Base-by-base conservation (phyloP, 2,888 invertebrate species). In the Plemyria rubiginata region DNA sequence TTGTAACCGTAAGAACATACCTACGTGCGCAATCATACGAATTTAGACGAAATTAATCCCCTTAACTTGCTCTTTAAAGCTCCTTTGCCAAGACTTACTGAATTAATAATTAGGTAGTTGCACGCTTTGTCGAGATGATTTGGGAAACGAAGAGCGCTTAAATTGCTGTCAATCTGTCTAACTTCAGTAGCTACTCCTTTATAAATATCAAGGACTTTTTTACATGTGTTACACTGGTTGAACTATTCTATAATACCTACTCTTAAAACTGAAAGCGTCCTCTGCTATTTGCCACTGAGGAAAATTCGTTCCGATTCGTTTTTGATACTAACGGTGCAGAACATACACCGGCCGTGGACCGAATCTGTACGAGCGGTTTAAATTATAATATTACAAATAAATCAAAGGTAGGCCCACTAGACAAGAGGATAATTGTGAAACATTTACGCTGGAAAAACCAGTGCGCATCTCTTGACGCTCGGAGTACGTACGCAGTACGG, bases 11-110 rank as follows among this genome's bases (percentile, higher is more conserved):
- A n/a, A n/a, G n/a, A n/a, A n/a, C n/a, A n/a, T n/a, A 7, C 43
- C 13, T 43, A 43, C 15, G n/a, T 56, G 70, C 67, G 72, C 74
- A 70, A 68, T 75, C 79, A 73, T 32, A 32, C 66, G 59, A 73
- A 80, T 80, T 79, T 77, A 78, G 81, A 78, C 72, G 62, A 70
- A 80, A 79, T 78, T 76, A 77, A 78, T 74, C 75, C 59, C 48
- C 64, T 72, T 64, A 74, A 56, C 59, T 56, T 46, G 45, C 57
- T 60, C 55, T 58, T 68, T 60, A 70, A 60, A 67, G 58, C 65
- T 65, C 50, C 60, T 66, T 66, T 56, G 58, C 49, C 41, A 54
- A 59, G 54, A 59, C 65, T 62, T 58, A 46, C 63, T 65, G 63
- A 70, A 66, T 68, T 64, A 66, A 65, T 71, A 62, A 62, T 67